These are phyloP conservation scores for Chaetura pelagica DNA, from an alignment of 2,113 vertebrate species.

Conservation along the genomic window DNA sequence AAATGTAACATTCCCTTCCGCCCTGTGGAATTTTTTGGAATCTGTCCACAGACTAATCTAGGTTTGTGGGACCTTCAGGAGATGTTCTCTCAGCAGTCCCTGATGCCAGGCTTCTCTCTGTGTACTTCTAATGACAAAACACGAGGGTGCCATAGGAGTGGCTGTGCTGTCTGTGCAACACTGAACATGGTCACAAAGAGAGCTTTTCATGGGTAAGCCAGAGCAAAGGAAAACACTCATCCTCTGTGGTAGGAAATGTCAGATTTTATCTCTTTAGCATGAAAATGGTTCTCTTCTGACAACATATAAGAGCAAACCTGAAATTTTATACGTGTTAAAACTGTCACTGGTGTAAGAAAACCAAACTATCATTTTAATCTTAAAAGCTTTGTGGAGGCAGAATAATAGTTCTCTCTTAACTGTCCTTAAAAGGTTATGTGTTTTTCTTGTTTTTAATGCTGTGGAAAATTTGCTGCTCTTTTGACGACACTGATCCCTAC, in stretches of 20 bases:
- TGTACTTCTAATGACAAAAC: not conserved
- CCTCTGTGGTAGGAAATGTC: not conserved
- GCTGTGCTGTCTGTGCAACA: not conserved
- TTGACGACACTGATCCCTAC: conserved; percentile 2
- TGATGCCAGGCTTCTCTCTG: not conserved
- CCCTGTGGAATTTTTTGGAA: not conserved
- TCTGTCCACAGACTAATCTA: not conserved
- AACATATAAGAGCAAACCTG: conserved; percentile 21
- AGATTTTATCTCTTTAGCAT: conserved; percentile 10
- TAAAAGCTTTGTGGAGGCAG: conserved; percentile 64
- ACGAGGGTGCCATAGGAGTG: not conserved
- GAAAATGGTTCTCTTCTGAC: conserved; percentile 34
- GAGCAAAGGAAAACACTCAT: not conserved
- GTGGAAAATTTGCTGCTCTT: conserved; percentile 32
- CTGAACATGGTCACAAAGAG: not conserved
- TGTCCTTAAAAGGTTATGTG: conserved; percentile 58
- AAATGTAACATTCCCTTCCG: not conserved
- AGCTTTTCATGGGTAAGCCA: not conserved
- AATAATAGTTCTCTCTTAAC: conserved; percentile 33
- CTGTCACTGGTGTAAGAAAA: conserved; percentile 28
- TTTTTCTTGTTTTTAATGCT: not conserved
- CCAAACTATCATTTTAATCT: conserved; percentile 27
- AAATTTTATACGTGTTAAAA: conserved; percentile 2
- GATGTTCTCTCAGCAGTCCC: not conserved
- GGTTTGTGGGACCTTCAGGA: not conserved